Evolutionary conservation across 2,113 vertebrate species (phyloP).

Genomic region (Illadopsis cleaveri): DNA sequence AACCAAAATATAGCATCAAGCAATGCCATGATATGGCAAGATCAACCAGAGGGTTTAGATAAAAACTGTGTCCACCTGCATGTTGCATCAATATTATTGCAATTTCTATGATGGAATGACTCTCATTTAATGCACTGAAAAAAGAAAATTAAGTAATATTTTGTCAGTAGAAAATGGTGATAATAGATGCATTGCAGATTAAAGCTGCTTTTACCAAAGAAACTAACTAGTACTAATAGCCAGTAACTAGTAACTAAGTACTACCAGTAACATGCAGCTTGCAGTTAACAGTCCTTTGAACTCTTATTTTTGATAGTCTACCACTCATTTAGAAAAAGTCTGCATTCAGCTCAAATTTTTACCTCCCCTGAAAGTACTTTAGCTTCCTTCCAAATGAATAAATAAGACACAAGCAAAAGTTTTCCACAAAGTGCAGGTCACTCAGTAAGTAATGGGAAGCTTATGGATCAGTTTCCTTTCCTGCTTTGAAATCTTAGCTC

Average conservation of each 20-base stretch:
- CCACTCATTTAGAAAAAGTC: not conserved
- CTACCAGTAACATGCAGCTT: not conserved
- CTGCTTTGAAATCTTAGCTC: not conserved
- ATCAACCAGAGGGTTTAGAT: not conserved
- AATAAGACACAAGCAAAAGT: not conserved
- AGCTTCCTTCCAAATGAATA: not conserved
- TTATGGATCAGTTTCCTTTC: not conserved
- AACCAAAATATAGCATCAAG: not conserved
- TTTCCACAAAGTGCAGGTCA: not conserved
- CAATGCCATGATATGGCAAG: accelerated
- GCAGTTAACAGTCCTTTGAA: not conserved
- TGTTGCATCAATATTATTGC: not conserved
- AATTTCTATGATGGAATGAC: not conserved
- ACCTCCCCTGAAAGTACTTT: not conserved
- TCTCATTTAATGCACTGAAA: not conserved
- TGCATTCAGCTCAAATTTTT: not conserved
- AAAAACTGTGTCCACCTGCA: not conserved
- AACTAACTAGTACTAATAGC: not conserved
- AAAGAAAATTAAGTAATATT: not conserved
- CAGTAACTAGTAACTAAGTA: not conserved
- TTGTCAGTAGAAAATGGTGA: not conserved
- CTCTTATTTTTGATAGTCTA: not conserved
- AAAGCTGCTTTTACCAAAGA: not conserved
- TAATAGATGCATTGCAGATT: not conserved
- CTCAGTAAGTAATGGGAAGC: not conserved